A percentile compares a stretch with the other conserved stretches of the same genome.
These are phyloP conservation scores for Danio aesculapii DNA, from an alignment of 2,797 vertebrate species.

Conservation along the genomic window DNA sequence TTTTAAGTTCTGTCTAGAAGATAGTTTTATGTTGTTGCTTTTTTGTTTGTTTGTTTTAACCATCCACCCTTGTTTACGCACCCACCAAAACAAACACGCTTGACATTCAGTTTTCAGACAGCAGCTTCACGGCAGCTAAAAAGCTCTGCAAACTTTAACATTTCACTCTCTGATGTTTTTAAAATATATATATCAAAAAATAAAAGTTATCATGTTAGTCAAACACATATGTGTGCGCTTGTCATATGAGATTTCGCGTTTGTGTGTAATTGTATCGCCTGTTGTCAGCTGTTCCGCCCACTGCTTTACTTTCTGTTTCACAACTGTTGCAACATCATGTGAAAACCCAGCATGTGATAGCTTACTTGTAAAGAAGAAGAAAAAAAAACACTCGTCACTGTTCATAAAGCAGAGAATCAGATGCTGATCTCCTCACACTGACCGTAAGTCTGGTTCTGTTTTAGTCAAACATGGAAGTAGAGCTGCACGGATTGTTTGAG, in stretches of 20 bases:
- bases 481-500: conserved; percentile 66
- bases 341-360: conserved; percentile 67
- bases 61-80: too few relatives aligned
- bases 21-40: too few relatives aligned
- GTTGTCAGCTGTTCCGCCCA: background rate
- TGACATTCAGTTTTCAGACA: too few relatives aligned
- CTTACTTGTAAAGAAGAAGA: background rate
- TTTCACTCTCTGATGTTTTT: too few relatives aligned
- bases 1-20: background rate
- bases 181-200: too few relatives aligned
- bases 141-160: too few relatives aligned
- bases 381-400: background rate
- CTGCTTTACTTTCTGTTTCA: conserved; percentile 43
- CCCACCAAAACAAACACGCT: too few relatives aligned
- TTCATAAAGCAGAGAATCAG: background rate
- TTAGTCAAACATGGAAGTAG: conserved; percentile 54
- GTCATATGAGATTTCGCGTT: too few relatives aligned
- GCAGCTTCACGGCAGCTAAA: too few relatives aligned
- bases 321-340: conserved; percentile 63
- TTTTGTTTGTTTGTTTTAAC: background rate
- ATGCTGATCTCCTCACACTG: conserved; percentile 12
- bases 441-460: background rate
- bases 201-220: too few relatives aligned
- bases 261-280: background rate
- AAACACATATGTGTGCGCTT: too few relatives aligned